Evolutionary conservation across 2,888 invertebrate species (phyloP).

Genomic region (Itoplectis maculator): DNA sequence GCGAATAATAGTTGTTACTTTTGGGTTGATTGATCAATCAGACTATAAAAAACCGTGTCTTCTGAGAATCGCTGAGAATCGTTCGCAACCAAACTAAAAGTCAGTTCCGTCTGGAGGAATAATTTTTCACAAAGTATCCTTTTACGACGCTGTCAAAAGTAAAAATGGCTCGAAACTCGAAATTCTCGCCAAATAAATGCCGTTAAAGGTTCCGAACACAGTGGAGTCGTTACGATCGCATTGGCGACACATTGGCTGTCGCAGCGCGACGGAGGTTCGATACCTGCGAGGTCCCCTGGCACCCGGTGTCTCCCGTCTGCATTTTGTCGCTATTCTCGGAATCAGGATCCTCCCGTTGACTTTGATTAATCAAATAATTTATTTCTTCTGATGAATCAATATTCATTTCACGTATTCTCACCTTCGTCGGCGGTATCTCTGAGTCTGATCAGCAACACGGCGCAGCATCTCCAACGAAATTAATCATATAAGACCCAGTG

Average conservation of each 20-base stretch:
- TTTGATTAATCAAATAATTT: constrained; percentile 13
- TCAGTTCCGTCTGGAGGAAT: background rate
- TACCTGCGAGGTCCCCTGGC: constrained; percentile 14
- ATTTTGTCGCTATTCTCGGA: constrained; percentile 24
- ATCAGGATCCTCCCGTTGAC: constrained; percentile 1
- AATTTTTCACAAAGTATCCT: constrained; percentile 4
- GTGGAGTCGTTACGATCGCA: background rate
- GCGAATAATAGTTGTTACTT: background rate
- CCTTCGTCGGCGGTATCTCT: background rate
- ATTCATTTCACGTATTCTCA: background rate
- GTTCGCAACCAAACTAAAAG: background rate
- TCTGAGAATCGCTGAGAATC: constrained; percentile 8
- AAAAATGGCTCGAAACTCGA: constrained; percentile 1
- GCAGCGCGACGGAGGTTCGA: background rate
- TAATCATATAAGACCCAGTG: too few species aligned
- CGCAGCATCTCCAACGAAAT: too few species aligned
- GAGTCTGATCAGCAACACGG: background rate
- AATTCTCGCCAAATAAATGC: background rate
- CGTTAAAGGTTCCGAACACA: constrained; percentile 3
- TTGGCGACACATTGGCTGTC: background rate
- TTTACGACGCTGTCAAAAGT: constrained; percentile 10
- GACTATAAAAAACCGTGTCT: background rate
- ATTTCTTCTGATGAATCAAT: background rate
- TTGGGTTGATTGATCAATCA: constrained; percentile 24
- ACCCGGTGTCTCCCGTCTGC: background rate